Conservation (phyloP, 2,797 vertebrate genomes). For the Harpagifer antarcticus region DNA sequence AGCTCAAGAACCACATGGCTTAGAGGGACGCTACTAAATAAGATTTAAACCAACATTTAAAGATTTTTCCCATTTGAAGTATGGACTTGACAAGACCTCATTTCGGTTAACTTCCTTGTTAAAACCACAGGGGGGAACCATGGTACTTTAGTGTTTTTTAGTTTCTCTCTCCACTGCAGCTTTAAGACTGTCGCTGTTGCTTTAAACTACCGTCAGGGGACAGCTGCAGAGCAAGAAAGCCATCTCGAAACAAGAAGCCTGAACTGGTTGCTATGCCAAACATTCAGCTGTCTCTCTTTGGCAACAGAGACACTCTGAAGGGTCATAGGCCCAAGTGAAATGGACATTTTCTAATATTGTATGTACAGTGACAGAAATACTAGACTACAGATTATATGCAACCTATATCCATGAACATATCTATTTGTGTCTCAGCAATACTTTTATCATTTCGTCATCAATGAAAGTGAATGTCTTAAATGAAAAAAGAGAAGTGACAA, state of each 20-base stretch:
- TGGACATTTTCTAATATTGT: slow-evolving; percentile 4
- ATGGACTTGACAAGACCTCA: slow-evolving; percentile 9
- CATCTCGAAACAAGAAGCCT: slow-evolving; percentile 65
- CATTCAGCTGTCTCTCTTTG: slow-evolving; percentile 46
- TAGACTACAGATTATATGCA: neutral
- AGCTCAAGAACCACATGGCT: slow-evolving; percentile 1
- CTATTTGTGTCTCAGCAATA: neutral
- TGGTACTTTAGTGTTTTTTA: slow-evolving; percentile 23
- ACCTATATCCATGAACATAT: neutral
- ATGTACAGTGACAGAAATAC: neutral
- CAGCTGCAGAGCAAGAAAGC: slow-evolving; percentile 67
- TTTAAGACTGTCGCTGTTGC: slow-evolving; percentile 26
- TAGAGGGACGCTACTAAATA: slow-evolving; percentile 16
- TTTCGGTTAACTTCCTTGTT: slow-evolving; percentile 26
- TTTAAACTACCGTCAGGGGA: slow-evolving; percentile 56
- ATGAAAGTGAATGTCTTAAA: neutral
- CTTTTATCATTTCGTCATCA: neutral
- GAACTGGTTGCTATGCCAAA: slow-evolving; percentile 69
- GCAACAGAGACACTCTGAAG: slow-evolving; percentile 36
- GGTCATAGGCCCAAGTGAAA: slow-evolving; percentile 1
- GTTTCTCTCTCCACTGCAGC: neutral
- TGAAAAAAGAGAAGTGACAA: neutral
- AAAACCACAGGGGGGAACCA: slow-evolving; percentile 31
- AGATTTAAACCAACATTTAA: slow-evolving; percentile 30
- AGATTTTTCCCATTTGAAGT: slow-evolving; percentile 13